Percentiles rank a stretch among this genome's conserved stretches.
phyloP scores from a whole-genome alignment of 2,888 invertebrate species.

The Drosophila rubida region DNA sequence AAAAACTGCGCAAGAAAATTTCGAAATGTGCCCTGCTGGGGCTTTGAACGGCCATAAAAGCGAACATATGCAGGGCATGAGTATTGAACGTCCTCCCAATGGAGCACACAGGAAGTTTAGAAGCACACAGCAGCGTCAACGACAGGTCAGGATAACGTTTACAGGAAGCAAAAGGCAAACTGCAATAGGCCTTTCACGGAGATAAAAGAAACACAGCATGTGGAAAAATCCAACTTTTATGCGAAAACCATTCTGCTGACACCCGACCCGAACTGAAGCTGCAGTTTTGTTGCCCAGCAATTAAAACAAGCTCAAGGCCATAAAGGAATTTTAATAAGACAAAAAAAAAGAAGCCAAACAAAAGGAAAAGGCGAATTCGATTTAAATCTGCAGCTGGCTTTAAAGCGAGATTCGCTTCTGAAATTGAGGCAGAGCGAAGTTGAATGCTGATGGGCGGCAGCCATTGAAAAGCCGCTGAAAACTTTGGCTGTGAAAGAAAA shows the following conservation, averaged over 20 bases:
- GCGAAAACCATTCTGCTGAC: constrained; percentile 12
- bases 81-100: constrained; percentile 3
- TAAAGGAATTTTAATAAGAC: constrained; percentile 12
- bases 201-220: background rate
- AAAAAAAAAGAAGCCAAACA: background rate
- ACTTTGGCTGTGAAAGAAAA: constrained; percentile 68
- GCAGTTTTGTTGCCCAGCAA: constrained; percentile 23
- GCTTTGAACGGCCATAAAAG: constrained; percentile 48
- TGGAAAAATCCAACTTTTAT: constrained; percentile 22
- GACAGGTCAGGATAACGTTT: constrained; percentile 61
- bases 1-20: constrained; percentile 21
- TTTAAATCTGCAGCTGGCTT: background rate
- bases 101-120: constrained; percentile 55
- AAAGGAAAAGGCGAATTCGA: background rate
- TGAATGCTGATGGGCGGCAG: constrained; percentile 25
- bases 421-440: constrained; percentile 9
- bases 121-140: constrained; percentile 28
- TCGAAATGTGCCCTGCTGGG: constrained; percentile 10
- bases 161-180: constrained; percentile 74
- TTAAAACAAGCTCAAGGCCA: constrained; percentile 35
- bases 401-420: background rate
- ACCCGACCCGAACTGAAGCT: constrained; percentile 8
- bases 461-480: constrained; percentile 60
- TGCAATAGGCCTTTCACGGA: constrained; percentile 52
- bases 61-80: constrained; percentile 52